Conservation (phyloP, 2,888 invertebrate species). For the Serripes groenlandicus region DNA sequence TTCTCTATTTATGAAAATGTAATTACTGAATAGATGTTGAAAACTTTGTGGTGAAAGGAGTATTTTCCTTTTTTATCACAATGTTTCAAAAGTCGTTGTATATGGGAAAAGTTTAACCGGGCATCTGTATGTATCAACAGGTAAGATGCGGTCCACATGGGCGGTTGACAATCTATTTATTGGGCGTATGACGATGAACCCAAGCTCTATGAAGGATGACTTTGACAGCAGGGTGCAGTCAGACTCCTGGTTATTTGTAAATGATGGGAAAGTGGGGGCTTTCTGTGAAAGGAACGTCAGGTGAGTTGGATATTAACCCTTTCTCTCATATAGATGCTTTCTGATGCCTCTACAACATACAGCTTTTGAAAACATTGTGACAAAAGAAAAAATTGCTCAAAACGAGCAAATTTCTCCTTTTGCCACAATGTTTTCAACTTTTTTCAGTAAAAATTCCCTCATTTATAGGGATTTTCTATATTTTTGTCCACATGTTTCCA, state of each 20-base stretch:
- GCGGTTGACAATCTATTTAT: constrained; percentile 86
- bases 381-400: not conserved
- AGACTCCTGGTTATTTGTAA: constrained; percentile 86
- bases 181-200: constrained; percentile 84
- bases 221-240: constrained; percentile 78
- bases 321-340: not conserved
- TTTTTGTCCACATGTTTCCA: no score
- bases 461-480: no score
- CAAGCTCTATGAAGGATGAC: constrained; percentile 83
- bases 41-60: not conserved
- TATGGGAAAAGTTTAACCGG: not conserved
- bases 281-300: constrained; percentile 83
- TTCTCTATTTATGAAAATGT: no score
- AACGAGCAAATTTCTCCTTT: no score
- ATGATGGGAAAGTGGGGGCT: constrained; percentile 82
- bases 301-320: constrained; percentile 66
- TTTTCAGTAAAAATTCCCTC: no score
- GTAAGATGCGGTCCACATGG: constrained; percentile 85
- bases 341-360: no score
- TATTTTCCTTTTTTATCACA: not conserved
- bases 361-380: constrained; percentile 3
- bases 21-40: no score
- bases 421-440: no score
- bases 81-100: not conserved
- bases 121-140: constrained; percentile 69